Percentiles rank a stretch among this genome's conserved stretches.
phyloP scores from a whole-genome alignment of 2,888 invertebrate genomes.

The Rhopalosiphum nymphaeae region DNA sequence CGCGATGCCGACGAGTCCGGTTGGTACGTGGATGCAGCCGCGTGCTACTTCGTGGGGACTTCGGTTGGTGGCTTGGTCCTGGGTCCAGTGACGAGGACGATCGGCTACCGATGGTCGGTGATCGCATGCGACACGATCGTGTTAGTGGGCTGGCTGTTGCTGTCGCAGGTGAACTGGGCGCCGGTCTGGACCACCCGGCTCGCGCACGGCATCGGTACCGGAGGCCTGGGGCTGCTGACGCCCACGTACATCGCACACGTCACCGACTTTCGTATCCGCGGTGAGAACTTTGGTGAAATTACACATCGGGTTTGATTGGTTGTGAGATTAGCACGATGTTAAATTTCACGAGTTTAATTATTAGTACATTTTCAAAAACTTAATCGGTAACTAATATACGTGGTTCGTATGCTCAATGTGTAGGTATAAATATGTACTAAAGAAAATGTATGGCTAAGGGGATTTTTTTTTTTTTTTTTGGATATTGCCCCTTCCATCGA shows the following conservation, averaged over 20 bases:
- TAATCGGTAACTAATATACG: not conserved
- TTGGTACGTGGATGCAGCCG: not conserved
- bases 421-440: too few relatives aligned
- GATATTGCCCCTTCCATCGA: not conserved
- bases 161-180: not conserved
- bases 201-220: conserved; percentile 6
- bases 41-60: not conserved
- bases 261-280: not conserved
- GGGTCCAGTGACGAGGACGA: not conserved
- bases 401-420: not conserved
- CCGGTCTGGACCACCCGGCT: not conserved
- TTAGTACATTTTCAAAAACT: not conserved
- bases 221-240: not conserved
- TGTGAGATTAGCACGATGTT: not conserved
- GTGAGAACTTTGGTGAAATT: not conserved
- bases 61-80: not conserved
- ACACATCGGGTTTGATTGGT: not conserved
- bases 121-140: not conserved
- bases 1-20: too few relatives aligned
- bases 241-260: conserved; percentile 34
- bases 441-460: not conserved
- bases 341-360: not conserved
- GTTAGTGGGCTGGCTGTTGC: not conserved
- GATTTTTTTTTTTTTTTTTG: not conserved
- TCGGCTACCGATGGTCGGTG: not conserved